Percentiles rank a stretch among this genome's conserved stretches.
These are phyloP conservation scores for Heliconius ismenius DNA, from an alignment of 2,888 invertebrate genomes.

Conservation along the genomic window DNA sequence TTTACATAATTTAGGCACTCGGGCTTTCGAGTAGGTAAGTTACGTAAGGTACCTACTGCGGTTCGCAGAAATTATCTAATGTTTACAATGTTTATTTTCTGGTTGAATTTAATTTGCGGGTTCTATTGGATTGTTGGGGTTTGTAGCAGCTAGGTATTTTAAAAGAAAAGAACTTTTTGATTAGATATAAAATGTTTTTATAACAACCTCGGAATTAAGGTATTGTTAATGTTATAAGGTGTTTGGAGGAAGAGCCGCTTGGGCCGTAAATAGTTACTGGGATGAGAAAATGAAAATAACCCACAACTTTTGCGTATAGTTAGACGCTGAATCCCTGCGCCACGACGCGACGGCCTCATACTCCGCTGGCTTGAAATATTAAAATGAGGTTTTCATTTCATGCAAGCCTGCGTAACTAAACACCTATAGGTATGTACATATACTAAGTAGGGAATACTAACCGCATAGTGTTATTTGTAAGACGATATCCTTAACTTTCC, in stretches of 20 bases:
- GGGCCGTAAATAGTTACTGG: no score
- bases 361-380: neutral
- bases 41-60: constrained; percentile 12
- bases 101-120: constrained; percentile 3
- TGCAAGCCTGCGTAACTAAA: no score
- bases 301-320: no score
- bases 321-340: no score
- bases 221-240: no score
- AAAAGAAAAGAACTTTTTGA: neutral
- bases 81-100: constrained; percentile 17
- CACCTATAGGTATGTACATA: constrained; percentile 21
- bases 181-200: neutral
- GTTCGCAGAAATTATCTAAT: constrained; percentile 13
- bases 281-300: neutral
- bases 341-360: no score
- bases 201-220: neutral
- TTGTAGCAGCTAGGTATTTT: constrained; percentile 41
- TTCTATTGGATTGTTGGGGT: constrained; percentile 6
- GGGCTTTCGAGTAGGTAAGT: constrained; percentile 10
- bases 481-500: constrained; percentile 38
- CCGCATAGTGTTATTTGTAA: constrained; percentile 34
- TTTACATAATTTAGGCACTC: constrained; percentile 3
- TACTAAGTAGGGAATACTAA: neutral
- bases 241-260: no score
- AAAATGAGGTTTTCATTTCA: neutral